Base-by-base conservation (phyloP, 2,888 invertebrate species). In the Tineola bisselliella region DNA sequence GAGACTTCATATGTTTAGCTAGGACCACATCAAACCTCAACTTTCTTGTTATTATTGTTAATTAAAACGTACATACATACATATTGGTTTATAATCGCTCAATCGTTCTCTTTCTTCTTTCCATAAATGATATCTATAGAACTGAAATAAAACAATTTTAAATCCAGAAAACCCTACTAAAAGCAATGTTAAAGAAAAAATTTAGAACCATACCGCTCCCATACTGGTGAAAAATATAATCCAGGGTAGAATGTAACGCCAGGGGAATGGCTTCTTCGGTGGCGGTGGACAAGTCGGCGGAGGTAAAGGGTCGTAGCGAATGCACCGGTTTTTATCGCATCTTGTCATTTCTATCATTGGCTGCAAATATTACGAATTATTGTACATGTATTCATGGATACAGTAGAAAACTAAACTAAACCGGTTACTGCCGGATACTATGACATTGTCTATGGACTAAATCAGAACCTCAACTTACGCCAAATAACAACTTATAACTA, bases 281-380 rank as follows among this genome's bases (percentile, higher is more conserved):
- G 79, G 77, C 11, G 79, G 78, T 0, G 77, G 77, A 60, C 80
- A 79, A 0, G 79, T 76, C n/a, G 78, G 77, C 0, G 74, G 73
- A 0, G 66, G 67, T 0, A 75, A 73, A 2, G 70, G 67, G 1
- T 73, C 73, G 44, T 66, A 72, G 63, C 84, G 84, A 0, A 81
- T 78, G 0, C 77, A 44, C 6, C 25, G 44, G 3, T 15, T 13
- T 19, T 48, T 75, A 19, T 71, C 75, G 1, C 65, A 66, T 63
- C 65, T 70, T 11, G 77, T 67, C 64, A 81, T 81, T 1, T 77
- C 76, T 43, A 86, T 15, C 79, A 79, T 79, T 0, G 84, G 81
- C 86, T 84, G 73, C 1, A 75, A 75, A 33, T 48, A 48, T 8
- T 48, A n/a, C n/a, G n/a, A n/a, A n/a, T n/a, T n/a, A n/a, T n/a